Percentiles rank a stretch among this genome's conserved stretches.
phyloP scores from a whole-genome alignment of 2,888 invertebrate species.

The Rhagonycha lutea region DNA sequence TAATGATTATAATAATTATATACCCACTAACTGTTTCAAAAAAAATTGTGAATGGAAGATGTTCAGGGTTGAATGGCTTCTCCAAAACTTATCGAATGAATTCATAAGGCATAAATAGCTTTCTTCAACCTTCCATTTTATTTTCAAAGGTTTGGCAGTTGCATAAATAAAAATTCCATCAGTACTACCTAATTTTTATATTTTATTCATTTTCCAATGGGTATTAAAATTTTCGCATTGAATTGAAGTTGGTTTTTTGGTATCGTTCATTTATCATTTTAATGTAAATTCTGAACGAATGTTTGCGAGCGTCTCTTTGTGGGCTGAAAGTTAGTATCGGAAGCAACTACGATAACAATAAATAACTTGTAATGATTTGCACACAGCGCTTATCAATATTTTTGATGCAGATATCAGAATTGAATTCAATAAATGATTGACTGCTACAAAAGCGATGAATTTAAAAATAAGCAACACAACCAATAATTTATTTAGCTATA shows the following conservation, averaged over 20 bases:
- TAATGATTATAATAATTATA: too few species aligned
- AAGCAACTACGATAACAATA: neutral
- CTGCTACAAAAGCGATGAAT: neutral
- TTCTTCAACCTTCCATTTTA: neutral
- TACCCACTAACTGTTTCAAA: too few species aligned
- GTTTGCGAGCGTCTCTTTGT: neutral
- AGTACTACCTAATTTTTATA: neutral
- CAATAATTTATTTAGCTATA: neutral
- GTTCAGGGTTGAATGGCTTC: neutral
- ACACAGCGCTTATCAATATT: neutral
- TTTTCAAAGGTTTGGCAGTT: neutral
- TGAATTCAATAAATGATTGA: neutral
- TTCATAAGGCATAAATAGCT: neutral
- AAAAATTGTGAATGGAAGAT: neutral
- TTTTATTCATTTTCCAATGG: neutral
- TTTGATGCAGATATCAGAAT: neutral
- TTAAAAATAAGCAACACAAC: neutral
- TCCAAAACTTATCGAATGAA: neutral
- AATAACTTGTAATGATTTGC: neutral
- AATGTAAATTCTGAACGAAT: neutral
- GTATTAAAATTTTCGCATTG: neutral
- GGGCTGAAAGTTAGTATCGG: neutral
- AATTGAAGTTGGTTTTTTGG: neutral
- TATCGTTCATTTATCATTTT: neutral
- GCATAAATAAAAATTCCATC: neutral